Base-by-base conservation (phyloP, 2,888 invertebrate genomes). In the Agrilus biguttatus region DNA sequence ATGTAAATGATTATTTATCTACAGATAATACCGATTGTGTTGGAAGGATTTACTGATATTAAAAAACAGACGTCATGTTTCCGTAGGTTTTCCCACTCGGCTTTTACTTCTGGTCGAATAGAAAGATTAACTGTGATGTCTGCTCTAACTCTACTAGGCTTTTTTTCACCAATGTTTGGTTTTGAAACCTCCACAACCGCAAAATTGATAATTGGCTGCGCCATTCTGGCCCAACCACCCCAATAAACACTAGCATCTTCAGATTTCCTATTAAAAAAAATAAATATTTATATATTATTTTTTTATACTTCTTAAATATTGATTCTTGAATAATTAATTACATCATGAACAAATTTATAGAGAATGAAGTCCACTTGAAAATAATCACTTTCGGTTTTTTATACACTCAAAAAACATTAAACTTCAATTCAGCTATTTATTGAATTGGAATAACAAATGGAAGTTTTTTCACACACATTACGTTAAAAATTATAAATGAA, bases 141-240 rank as follows among this genome's bases (percentile, higher is more conserved):
- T 5, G 96, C 97, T 36, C 95, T 75, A 1, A 99, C 98, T 43
- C 92, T 71, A 0, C 96, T 92, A 0, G 98, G 98, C 37, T 91
- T 82, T 56, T 87, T 90, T 64, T 98, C 96, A 60, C 65, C 78
- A 37, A 90, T 84, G 61, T 89, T 87, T 0, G 90, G 89, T 57
- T 89, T 89, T 1, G 88, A 83, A 8, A 95, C 93, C 69, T 97
- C 96, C 0, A 96, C 90, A 1, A 97, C 89, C 3, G 87, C 85
- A 66, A 98, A 97, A 46, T 83, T 81, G 8, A 83, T 76, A 44
- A 98, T 84, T 0, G 95, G 91, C 54, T 95, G 84, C 0, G 97
- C 97, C 97, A 98, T 98, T 48, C 97, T 75, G 0, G 97, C 96
- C 97, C 98, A 98, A 2, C 98, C 98, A 12, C 95, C 95, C 68